Base-by-base conservation (phyloP, 2,797 vertebrate species). In the Fistularia tabacaria region DNA sequence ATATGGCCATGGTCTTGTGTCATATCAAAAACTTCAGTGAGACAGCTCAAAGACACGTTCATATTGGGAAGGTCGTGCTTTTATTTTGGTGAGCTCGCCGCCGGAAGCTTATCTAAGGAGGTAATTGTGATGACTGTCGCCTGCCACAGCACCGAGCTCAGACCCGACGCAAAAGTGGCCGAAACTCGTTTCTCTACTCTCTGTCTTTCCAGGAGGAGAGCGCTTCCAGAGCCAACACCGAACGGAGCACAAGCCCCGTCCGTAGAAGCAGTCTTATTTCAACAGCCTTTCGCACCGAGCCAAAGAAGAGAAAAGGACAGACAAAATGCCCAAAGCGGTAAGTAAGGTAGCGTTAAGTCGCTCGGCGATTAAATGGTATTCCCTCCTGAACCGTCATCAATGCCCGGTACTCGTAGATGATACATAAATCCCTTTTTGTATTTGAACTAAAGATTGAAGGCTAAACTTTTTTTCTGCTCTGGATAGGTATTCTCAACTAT, bases 241-340 rank as follows among this genome's bases (percentile, higher is more conserved):
- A 56, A 51, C 62, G 57, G 68, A 79, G 25, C 45, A 8, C 59
- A 48, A 9, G 10, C 49, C 54, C 64, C 45, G 48, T 13, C 12
- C 46, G 6, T 51, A 60, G 66, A 57, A 49, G 70, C 50, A 14
- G 47, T 56, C 41, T 49, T 51, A 14, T 37, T 48, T 36, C 10
- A 49, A 36, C 53, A 58, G 59, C 66, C 67, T 56, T 58, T 66
- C 62, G 37, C 48, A 38, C 43, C 69, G 62, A 63, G 62, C 47
- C 57, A 49, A 39, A 52, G 68, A 72, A 80, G 69, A 58, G 59
- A 51, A 44, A 68, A 73, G 77, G 73, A 56, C 76, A 75, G 42
- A n/a, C 38, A 89, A 85, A 57, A 92, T 92, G 90, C 90, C 90
- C 4, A 92, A 91, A 87, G 82, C 90, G 69, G 90, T 92, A 58